Percentiles rank a stretch among this genome's conserved stretches.
These are phyloP conservation scores for Cotesia vestalis DNA, from an alignment of 1,140 invertebrate genomes.

Conservation along the genomic window DNA sequence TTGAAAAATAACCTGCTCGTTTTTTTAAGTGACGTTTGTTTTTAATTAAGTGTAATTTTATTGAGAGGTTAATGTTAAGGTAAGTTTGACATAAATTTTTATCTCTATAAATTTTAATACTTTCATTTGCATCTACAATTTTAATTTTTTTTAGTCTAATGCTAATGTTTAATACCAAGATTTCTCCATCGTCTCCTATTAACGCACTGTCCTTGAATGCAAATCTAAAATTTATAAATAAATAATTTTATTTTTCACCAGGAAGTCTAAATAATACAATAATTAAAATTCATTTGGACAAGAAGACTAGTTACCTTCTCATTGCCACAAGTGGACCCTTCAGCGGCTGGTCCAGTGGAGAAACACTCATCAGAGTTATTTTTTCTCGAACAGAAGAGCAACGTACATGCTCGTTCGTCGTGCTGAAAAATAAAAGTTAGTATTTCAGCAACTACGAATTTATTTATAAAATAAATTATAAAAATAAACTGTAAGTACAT, in stretches of 20 bases:
- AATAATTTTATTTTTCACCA: not conserved
- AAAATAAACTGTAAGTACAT: not conserved
- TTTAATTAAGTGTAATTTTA: too few species aligned
- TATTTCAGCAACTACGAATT: not conserved
- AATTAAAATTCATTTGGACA: too few species aligned
- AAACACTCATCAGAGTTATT: conserved; percentile 10
- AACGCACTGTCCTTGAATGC: conserved; percentile 14
- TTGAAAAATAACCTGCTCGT: too few species aligned
- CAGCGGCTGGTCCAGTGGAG: conserved; percentile 14
- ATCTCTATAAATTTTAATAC: too few species aligned
- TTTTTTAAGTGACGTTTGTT: too few species aligned
- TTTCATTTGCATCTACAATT: too few species aligned
- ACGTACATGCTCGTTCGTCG: conserved; percentile 8
- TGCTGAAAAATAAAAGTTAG: not conserved
- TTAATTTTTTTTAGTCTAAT: too few species aligned
- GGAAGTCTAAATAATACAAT: too few species aligned
- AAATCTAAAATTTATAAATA: conserved; percentile 12
- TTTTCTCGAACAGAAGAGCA: conserved; percentile 14
- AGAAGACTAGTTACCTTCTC: conserved; percentile 2
- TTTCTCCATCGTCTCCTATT: not conserved
- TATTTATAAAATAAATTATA: not conserved
- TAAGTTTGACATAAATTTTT: too few species aligned
- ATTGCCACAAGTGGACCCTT: conserved; percentile 24
- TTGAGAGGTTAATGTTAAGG: too few species aligned
- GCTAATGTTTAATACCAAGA: too few species aligned